These are phyloP conservation scores for Cyanoliseus patagonus DNA, from an alignment of 2,113 vertebrate genomes.

Conservation along the genomic window DNA sequence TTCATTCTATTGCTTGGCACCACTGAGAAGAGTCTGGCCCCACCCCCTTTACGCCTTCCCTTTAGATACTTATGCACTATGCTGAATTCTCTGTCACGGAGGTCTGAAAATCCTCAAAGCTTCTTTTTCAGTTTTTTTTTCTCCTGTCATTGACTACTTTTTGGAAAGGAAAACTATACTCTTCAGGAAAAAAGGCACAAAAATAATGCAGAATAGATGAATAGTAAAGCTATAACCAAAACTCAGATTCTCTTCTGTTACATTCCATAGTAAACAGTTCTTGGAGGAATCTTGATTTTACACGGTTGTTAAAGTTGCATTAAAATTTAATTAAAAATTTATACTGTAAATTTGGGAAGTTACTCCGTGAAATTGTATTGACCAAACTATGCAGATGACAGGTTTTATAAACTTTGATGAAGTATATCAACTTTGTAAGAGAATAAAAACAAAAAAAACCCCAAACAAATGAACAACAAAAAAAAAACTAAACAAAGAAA, in stretches of 20 bases:
- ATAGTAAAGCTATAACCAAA: background rate
- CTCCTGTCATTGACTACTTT: background rate
- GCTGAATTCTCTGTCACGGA: background rate
- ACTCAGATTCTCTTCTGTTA: background rate
- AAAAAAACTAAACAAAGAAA: background rate
- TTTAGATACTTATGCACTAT: background rate
- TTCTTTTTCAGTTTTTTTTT: background rate
- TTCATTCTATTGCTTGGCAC: background rate
- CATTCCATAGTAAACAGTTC: background rate
- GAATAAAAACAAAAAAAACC: background rate
- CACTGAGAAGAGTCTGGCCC: background rate
- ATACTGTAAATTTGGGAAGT: background rate
- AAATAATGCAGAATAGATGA: background rate
- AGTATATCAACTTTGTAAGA: background rate
- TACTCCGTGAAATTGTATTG: background rate
- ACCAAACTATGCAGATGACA: background rate
- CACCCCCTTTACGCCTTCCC: background rate
- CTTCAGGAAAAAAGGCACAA: background rate
- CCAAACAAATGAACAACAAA: background rate
- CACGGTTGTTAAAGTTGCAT: background rate
- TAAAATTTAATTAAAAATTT: background rate
- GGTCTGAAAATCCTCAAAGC: background rate
- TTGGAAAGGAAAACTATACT: background rate
- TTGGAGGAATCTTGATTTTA: background rate
- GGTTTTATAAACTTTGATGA: background rate